phyloP scores from a whole-genome alignment of 2,797 vertebrate genomes.

The Gouania willdenowi region DNA sequence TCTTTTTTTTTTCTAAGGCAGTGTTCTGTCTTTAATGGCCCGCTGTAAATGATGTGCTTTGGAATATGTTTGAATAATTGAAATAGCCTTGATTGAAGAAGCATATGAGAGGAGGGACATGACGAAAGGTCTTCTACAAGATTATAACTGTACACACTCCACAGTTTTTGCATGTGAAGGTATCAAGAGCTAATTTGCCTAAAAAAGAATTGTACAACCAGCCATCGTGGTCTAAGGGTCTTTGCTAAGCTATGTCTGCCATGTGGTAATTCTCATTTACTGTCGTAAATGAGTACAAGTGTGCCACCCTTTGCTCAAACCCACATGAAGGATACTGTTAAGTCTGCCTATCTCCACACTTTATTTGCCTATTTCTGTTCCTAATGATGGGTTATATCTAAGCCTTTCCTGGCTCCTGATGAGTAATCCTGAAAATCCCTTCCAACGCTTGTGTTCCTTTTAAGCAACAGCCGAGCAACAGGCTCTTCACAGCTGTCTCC shows the following conservation, averaged over 20 bases:
- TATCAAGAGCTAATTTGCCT: constrained; percentile 24
- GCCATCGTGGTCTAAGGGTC: constrained; percentile 17
- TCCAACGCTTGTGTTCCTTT: constrained; percentile 45
- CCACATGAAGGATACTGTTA: background rate
- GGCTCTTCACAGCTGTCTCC: constrained; percentile 69
- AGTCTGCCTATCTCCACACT: constrained; percentile 37
- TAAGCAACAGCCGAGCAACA: constrained; percentile 62
- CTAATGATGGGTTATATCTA: constrained; percentile 60
- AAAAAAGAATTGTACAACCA: too few species aligned
- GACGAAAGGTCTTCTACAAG: background rate
- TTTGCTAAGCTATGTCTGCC: constrained; percentile 9
- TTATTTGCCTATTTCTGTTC: constrained; percentile 36
- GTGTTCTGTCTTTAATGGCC: constrained; percentile 43
- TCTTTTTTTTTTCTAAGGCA: constrained; percentile 37
- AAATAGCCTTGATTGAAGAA: constrained; percentile 31
- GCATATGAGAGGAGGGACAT: constrained; percentile 1
- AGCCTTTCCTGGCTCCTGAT: constrained; percentile 45
- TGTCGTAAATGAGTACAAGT: constrained; percentile 7
- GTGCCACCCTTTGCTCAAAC: background rate
- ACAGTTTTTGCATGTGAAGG: background rate
- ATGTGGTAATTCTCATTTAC: constrained; percentile 12
- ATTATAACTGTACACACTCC: background rate
- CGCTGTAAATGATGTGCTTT: constrained; percentile 35
- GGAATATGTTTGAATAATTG: constrained; percentile 45
- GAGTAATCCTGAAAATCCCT: constrained; percentile 66